Conservation (phyloP, 2,888 invertebrate genomes). For the Sinopyrophorus schimmeli region DNA sequence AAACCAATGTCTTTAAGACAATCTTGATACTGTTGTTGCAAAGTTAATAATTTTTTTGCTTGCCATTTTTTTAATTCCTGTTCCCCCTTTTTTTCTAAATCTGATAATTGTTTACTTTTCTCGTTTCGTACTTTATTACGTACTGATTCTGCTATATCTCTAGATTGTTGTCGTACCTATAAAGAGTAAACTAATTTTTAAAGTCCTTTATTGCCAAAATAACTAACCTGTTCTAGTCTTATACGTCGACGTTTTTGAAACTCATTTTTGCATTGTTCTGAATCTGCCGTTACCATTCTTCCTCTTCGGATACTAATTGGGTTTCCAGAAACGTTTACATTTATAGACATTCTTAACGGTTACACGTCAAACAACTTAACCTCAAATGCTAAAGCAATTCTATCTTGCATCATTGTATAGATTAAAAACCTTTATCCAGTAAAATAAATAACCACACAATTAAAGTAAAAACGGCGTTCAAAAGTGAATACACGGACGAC, state of each 20-base stretch:
- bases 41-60: conserved; percentile 55
- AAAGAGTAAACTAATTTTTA: conserved; percentile 21
- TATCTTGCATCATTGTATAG: background rate
- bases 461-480: too few species aligned
- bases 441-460: too few species aligned
- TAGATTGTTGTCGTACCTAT: conserved; percentile 66
- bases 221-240: conserved; percentile 63
- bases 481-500: too few species aligned
- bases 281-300: conserved; percentile 58
- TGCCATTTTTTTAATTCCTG: conserved; percentile 60
- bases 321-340: conserved; percentile 63
- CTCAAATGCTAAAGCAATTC: conserved; percentile 14
- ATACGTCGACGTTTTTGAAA: conserved; percentile 62
- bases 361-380: conserved; percentile 15
- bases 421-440: too few species aligned
- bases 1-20: conserved; percentile 58
- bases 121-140: conserved; percentile 60
- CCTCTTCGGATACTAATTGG: conserved; percentile 57
- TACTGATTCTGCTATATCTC: conserved; percentile 61
- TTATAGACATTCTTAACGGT: conserved; percentile 59
- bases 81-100: conserved; percentile 57
- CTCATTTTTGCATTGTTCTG: conserved; percentile 59
- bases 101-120: conserved; percentile 57
- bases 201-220: too few species aligned
- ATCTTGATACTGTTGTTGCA: conserved; percentile 59